Base-by-base conservation (phyloP, 2,797 vertebrate species). In the Ammospiza maritima region DNA sequence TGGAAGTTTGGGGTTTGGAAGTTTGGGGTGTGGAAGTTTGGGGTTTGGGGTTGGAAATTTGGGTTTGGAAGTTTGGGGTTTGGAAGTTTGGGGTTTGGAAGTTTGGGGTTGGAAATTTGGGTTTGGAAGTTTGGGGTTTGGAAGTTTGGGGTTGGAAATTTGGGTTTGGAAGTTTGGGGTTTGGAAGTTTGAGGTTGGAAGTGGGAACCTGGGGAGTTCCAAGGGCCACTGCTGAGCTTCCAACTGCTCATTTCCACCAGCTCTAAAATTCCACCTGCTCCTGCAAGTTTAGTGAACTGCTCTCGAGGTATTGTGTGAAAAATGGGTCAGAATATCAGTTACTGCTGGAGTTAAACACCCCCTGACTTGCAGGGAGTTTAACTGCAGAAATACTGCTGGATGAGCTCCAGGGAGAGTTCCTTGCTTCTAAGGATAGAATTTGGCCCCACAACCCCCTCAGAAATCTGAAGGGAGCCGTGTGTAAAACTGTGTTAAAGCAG, bases 381-480 rank as follows among this genome's bases (percentile, higher is more conserved):
- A 50, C 84, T 93, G 90, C 81, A 87, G 92, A 80, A 96, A 92
- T 70, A 10, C 86, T 85, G 84, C 92, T 87, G 95, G 90, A 65
- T 93, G 88, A 85, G 93, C 27, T 61, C 95, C 88, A 48, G 71
- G 62, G 95, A 92, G 90, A 93, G 67, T 56, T 95, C 10, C 85
- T 87, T 54, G 84, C 69, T 93, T 83, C 92, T 77, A 93, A 96
- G 93, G 88, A 87, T 93, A 93, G 94, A 82, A 74, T 94, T 92
- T 90, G 96, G 93, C 91, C 95, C 93, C 88, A 20, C 75, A 83
- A 32, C 61, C 85, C 74, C 65, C 77, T 61, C 86, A 26, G 74
- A 62, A n/a, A 18, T 86, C 91, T 89, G 88, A 79, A 82, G 88
- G 86, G 93, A 96, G 0, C 74, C 2, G 3, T 23, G 2, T 65